Base-by-base conservation (phyloP, 2,888 invertebrate genomes). In the Tetrapedia diversipes region DNA sequence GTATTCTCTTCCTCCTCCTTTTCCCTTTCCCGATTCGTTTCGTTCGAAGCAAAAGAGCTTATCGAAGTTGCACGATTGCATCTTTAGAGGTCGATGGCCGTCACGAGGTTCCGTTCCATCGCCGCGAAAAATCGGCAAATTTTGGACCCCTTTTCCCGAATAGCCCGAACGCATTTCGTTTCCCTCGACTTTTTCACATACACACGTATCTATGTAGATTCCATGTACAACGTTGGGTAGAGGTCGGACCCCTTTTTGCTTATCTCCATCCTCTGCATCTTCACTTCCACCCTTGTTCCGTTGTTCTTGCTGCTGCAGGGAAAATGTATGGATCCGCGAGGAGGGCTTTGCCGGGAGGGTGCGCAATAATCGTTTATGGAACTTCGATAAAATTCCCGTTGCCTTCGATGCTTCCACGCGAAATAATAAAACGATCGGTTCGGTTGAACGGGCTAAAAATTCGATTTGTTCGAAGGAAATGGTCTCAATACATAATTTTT, bases 41-140 rank as follows among this genome's bases (percentile, higher is more conserved):
- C 47, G 37, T 41, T 32, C 6, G 37, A 19, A n/a, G 39, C 60
- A 11, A 56, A 37, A 32, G 2, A 45, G 43, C 57, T 70, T 70
- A 70, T 74, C 63, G 64, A 64, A 37, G 54, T 70, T 70, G 41
- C 32, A 39, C 43, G 57, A 56, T 57, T 51, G 29, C 71, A 32
- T 7, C 14, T 11, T 29, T 45, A 29, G 24, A 70, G 64, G 57
- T 34, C 4, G 22, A 60, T n/a, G 47, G 29, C 37, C 66, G 24
- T 4, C 29, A 16, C 8, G 8, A 34, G 11, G 14, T 19, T 22
- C 0, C 22, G 49, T 53, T 57, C 41, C 61, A 49, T 45, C 41
- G 43, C 41, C n/a, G 45, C n/a, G 54, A 32, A 65, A 57, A 77
- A 19, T 53, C 29, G 22, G 65, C 49, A 68, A 67, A 75, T 69